Percentiles rank a stretch among this genome's conserved stretches.
Evolutionary conservation across 2,113 vertebrate genomes (phyloP).

Genomic region (Scomber colias): DNA sequence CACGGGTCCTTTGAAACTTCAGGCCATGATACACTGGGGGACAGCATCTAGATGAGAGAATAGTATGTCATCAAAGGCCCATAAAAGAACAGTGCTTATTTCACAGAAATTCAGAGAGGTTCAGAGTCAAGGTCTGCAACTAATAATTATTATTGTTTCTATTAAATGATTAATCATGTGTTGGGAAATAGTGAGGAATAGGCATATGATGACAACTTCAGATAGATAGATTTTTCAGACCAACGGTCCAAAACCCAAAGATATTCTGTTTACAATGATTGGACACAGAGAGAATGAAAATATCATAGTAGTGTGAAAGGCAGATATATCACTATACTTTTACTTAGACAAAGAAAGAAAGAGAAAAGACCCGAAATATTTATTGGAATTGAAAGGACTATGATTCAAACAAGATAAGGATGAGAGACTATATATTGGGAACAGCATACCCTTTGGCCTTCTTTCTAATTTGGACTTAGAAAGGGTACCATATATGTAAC

Average conservation of each 20-base stretch:
- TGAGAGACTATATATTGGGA: too few relatives aligned
- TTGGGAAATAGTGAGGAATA: background rate
- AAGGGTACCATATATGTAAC: too few relatives aligned
- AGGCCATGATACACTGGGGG: slow-evolving; percentile 17
- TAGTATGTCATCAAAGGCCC: slow-evolving; percentile 33
- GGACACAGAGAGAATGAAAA: background rate
- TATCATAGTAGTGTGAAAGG: background rate
- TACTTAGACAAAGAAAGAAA: background rate
- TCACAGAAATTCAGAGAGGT: slow-evolving; percentile 2
- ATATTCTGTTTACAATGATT: background rate
- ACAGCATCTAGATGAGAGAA: slow-evolving; percentile 29
- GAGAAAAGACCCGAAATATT: background rate
- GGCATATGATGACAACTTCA: background rate
- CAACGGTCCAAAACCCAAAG: slow-evolving; percentile 1
- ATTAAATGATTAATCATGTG: background rate
- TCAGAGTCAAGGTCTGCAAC: background rate
- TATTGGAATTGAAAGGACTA: too few relatives aligned
- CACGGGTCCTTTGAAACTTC: slow-evolving; percentile 40
- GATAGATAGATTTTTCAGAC: background rate
- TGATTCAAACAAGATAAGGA: too few relatives aligned
- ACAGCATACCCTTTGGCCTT: too few relatives aligned
- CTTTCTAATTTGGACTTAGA: too few relatives aligned
- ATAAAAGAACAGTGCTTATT: background rate
- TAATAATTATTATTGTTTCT: background rate
- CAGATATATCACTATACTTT: background rate